Conservation (phyloP, 1,140 invertebrate genomes). For the Megalonaias nervosa region DNA sequence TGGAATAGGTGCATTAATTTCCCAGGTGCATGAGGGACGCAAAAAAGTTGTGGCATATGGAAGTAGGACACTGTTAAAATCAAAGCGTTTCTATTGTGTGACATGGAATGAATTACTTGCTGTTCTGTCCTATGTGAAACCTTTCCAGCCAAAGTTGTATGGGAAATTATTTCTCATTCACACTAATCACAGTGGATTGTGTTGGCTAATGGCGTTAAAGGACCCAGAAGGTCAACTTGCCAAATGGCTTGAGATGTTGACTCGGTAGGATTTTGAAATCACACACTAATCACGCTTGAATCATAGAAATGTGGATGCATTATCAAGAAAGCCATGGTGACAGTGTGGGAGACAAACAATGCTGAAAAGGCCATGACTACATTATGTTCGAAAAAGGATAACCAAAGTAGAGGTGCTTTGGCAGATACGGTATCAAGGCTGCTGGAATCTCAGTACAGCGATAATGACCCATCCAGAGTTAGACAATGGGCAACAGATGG, state of each 20-base stretch:
- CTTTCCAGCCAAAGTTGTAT: slow-evolving; percentile 37
- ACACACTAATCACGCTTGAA: slow-evolving; percentile 24
- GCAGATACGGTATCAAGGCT: no score
- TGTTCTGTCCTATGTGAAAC: slow-evolving; percentile 23
- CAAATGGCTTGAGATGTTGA: slow-evolving; percentile 49
- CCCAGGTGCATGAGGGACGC: slow-evolving; percentile 17
- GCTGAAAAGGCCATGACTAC: no score
- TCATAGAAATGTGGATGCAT: no score
- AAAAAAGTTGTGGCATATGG: slow-evolving; percentile 28
- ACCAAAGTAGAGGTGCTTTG: no score
- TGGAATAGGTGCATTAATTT: slow-evolving; percentile 25
- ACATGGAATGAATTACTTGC: no score
- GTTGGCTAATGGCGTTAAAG: slow-evolving; percentile 38
- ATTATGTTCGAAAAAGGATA: no score
- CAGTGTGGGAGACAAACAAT: no score
- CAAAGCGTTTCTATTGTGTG: neutral
- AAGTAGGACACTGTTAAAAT: slow-evolving; percentile 23
- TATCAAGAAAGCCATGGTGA: no score
- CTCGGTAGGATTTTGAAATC: slow-evolving; percentile 34
- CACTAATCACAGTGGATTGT: slow-evolving; percentile 45
- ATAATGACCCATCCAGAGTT: no score
- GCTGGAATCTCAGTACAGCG: no score
- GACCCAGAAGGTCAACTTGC: slow-evolving; percentile 38
- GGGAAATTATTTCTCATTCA: slow-evolving; percentile 38
- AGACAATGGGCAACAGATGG: no score